Percentiles rank a stretch among this genome's conserved stretches.
Evolutionary conservation across 2,113 vertebrate species (phyloP).

Genomic region (Centropus bengalensis): DNA sequence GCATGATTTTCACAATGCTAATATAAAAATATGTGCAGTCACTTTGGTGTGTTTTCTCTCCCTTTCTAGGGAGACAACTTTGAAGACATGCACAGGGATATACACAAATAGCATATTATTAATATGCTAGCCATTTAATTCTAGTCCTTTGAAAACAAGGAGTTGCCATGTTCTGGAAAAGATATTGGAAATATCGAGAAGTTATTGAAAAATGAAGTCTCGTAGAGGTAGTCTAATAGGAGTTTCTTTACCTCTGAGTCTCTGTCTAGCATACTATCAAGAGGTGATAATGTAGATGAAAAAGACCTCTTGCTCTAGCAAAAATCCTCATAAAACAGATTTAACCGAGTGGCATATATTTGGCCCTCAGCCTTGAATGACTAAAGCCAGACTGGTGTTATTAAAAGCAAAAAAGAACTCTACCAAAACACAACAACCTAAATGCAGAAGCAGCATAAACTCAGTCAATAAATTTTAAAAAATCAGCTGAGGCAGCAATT

Average conservation of each 20-base stretch:
- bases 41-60: neutral
- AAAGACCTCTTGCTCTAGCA: neutral
- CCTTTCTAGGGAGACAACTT: neutral
- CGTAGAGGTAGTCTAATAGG: neutral
- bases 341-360: neutral
- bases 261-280: neutral
- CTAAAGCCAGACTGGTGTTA: neutral
- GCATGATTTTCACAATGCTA: neutral
- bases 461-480: neutral
- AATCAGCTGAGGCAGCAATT: neutral
- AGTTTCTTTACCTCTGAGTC: neutral
- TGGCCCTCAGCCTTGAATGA: neutral
- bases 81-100: neutral
- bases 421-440: neutral
- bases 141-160: neutral
- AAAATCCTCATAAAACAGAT: neutral
- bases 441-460: neutral
- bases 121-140: neutral
- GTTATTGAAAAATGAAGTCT: neutral
- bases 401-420: neutral
- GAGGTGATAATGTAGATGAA: neutral
- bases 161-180: neutral
- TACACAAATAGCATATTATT: neutral
- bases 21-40: neutral
- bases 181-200: neutral